Evolutionary conservation across 2,113 vertebrate genomes (phyloP).

Genomic region (Callaeas wilsoni): DNA sequence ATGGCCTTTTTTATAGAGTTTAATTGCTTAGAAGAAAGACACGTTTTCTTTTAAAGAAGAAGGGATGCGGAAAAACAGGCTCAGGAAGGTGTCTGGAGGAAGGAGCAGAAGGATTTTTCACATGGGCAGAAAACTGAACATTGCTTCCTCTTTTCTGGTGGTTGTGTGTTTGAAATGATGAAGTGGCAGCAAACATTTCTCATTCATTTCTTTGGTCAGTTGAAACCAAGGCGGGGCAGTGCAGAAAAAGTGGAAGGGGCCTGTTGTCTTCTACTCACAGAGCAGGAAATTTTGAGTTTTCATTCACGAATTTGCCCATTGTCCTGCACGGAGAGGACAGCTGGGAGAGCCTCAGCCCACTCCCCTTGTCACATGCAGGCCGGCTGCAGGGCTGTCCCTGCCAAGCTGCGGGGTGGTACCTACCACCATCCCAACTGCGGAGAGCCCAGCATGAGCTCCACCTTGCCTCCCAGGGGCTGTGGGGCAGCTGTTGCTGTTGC

Average conservation of each 20-base stretch:
- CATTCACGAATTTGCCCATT: not conserved
- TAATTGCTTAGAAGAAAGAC: conserved; percentile 33
- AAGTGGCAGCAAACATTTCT: not conserved
- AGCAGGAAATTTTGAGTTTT: not conserved
- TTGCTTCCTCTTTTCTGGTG: not conserved
- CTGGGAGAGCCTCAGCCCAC: not conserved
- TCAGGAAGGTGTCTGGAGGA: conserved; percentile 15
- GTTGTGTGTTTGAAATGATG: not conserved
- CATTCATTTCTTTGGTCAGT: not conserved
- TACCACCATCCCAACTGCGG: not conserved
- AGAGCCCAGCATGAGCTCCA: not conserved
- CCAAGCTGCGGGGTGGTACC: not conserved
- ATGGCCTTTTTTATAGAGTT: conserved; percentile 19
- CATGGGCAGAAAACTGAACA: not conserved
- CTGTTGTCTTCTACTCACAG: not conserved
- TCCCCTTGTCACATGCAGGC: not conserved
- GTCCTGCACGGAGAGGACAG: not conserved
- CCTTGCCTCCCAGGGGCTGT: not conserved
- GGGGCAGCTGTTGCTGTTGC: not conserved
- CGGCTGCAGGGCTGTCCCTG: not conserved
- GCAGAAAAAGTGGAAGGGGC: not conserved
- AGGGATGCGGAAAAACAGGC: not conserved
- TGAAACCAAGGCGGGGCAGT: not conserved
- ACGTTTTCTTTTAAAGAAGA: not conserved
- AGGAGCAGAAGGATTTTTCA: not conserved